These are phyloP conservation scores for Microcebus lehilahytsara DNA, from an alignment of 2,113 vertebrate genomes.

Conservation along the genomic window DNA sequence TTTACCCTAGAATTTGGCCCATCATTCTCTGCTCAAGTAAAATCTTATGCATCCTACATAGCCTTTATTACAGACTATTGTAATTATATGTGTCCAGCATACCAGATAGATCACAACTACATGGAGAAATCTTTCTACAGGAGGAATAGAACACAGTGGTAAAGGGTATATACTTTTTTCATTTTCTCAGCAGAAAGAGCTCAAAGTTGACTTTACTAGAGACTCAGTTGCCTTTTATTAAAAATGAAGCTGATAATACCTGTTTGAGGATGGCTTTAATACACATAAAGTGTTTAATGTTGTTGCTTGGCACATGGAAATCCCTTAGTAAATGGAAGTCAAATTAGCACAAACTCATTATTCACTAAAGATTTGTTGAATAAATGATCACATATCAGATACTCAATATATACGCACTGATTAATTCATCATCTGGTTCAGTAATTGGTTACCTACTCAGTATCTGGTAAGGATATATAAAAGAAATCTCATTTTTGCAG, in stretches of 20 bases:
- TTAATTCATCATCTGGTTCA: not conserved
- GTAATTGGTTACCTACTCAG: not conserved
- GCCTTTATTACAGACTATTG: not conserved
- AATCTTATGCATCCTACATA: not conserved
- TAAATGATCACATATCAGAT: not conserved
- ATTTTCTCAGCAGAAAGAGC: not conserved
- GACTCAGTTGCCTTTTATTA: not conserved
- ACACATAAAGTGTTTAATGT: not conserved
- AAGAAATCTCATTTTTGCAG: not conserved
- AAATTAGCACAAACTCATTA: not conserved
- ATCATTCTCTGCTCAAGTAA: conserved; percentile 2
- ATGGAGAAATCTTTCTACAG: not conserved
- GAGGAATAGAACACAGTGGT: not conserved
- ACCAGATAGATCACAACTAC: not conserved
- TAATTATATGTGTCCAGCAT: not conserved
- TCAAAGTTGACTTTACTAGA: not conserved
- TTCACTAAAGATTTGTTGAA: conserved; percentile 11
- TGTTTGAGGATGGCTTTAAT: not conserved
- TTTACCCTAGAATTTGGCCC: not conserved
- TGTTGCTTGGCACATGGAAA: not conserved
- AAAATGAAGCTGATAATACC: not conserved
- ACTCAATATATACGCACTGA: not conserved
- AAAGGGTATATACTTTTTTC: not conserved
- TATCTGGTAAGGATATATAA: not conserved
- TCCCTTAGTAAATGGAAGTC: not conserved